Evolutionary conservation across 2,888 invertebrate genomes (phyloP).

Genomic region (Amiota communis): DNA sequence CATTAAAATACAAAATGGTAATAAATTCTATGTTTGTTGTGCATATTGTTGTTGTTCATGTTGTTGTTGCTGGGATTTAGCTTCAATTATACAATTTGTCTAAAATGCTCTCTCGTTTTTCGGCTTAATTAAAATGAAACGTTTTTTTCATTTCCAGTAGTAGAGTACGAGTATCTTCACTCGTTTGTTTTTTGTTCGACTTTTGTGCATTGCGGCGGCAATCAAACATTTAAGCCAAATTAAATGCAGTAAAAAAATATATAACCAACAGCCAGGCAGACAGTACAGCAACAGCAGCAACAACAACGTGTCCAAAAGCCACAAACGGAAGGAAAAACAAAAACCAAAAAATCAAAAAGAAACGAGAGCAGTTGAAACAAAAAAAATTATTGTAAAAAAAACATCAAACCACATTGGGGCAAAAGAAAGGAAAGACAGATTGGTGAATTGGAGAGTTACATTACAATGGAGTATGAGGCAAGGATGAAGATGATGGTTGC

Average conservation of each 20-base stretch:
- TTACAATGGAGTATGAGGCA: too few species aligned
- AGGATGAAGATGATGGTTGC: neutral
- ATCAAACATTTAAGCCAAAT: slow-evolving; percentile 28
- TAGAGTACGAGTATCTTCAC: too few species aligned
- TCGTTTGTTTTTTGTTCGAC: neutral
- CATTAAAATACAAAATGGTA: too few species aligned
- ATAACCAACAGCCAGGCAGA: neutral
- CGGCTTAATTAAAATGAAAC: slow-evolving; percentile 9
- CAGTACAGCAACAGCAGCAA: neutral
- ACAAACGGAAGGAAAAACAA: neutral
- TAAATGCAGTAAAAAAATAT: slow-evolving; percentile 8
- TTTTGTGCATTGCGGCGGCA: slow-evolving; percentile 15
- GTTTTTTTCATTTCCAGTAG: neutral
- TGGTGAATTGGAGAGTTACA: too few species aligned
- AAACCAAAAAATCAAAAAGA: neutral
- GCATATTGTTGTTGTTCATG: too few species aligned
- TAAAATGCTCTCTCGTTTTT: neutral
- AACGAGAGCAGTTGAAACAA: neutral
- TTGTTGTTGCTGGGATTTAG: too few species aligned
- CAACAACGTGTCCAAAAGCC: neutral
- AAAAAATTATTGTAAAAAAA: too few species aligned
- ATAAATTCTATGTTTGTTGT: too few species aligned
- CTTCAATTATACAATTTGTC: too few species aligned
- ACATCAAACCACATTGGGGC: too few species aligned
- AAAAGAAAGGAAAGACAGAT: too few species aligned